Percentiles rank a stretch among this genome's conserved stretches.
Conservation (phyloP, 1,140 invertebrate genomes). For the Scaptomyza montana region DNA sequence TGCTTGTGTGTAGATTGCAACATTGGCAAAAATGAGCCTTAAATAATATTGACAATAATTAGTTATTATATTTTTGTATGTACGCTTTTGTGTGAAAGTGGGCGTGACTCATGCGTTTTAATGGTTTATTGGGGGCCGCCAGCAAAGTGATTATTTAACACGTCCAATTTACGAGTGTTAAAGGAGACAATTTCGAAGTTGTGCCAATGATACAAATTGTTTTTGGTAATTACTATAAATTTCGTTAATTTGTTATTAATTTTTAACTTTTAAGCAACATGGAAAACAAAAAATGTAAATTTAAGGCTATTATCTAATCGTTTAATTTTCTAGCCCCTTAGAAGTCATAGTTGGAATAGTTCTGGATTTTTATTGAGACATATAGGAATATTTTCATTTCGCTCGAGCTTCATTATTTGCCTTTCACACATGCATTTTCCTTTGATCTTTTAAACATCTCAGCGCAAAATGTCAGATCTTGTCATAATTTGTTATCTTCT, state of each 20-base stretch:
- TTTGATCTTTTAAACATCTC: conserved; percentile 47
- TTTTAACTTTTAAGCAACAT: no score
- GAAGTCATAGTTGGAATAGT: neutral
- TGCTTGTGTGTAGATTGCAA: conserved; percentile 24
- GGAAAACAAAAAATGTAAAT: no score
- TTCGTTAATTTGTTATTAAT: conserved; percentile 10
- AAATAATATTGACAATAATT: conserved; percentile 40
- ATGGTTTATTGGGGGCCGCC: conserved; percentile 17
- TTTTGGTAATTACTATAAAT: conserved; percentile 9
- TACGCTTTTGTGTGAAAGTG: conserved; percentile 3
- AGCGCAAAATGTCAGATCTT: conserved; percentile 10
- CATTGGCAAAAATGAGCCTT: conserved; percentile 26
- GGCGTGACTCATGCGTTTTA: conserved; percentile 28
- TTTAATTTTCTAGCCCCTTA: neutral
- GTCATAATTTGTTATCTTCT: conserved; percentile 1
- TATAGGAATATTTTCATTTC: neutral
- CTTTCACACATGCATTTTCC: conserved; percentile 31
- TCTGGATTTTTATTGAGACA: neutral
- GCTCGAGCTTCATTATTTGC: conserved; percentile 3
- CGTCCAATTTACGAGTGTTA: conserved; percentile 18
- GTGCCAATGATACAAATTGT: conserved; percentile 9
- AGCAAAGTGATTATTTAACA: conserved; percentile 15
- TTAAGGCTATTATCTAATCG: no score
- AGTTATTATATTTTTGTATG: conserved; percentile 10
- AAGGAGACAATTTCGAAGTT: neutral